Evolutionary conservation across 37 sponge, comb jelly and placozoan genomes (phyloP).

Genomic region (Tethya wilhelma): DNA sequence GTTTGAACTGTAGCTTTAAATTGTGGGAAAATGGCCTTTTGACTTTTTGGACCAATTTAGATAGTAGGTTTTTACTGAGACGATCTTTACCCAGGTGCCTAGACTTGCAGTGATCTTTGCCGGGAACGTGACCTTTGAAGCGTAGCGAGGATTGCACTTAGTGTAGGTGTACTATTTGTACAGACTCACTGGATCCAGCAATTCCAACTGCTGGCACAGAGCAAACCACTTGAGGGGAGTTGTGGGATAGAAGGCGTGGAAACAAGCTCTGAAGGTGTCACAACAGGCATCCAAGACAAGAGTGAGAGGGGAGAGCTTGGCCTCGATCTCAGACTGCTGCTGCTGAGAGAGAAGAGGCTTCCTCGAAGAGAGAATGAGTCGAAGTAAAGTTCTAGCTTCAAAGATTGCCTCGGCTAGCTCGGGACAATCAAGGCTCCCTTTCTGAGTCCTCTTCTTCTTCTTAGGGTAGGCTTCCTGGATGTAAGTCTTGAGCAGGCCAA

Average conservation of each 20-base stretch:
- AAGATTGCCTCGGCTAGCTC: slow-evolving; percentile 70
- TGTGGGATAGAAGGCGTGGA: slow-evolving; percentile 93
- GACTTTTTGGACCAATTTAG: too few relatives aligned
- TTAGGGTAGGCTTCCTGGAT: slow-evolving; percentile 71
- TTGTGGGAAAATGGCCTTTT: too few relatives aligned
- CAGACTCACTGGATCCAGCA: slow-evolving; percentile 75
- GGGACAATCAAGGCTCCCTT: slow-evolving; percentile 43
- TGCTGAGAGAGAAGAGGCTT: slow-evolving; percentile 18
- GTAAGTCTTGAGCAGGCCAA: slow-evolving; percentile 70
- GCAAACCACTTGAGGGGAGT: slow-evolving; percentile 82
- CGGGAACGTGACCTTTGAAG: too few relatives aligned
- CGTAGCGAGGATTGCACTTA: too few relatives aligned
- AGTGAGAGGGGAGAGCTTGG: slow-evolving; percentile 1
- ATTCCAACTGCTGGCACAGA: slow-evolving; percentile 74
- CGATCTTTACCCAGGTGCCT: too few relatives aligned
- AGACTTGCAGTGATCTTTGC: too few relatives aligned
- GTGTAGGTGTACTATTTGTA: too few relatives aligned
- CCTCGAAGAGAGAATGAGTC: slow-evolving; percentile 61
- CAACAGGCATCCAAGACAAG: slow-evolving; percentile 48
- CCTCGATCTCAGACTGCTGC: background rate
- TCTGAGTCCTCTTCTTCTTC: slow-evolving; percentile 21
- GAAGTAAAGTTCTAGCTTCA: slow-evolving; percentile 43
- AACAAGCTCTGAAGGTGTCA: slow-evolving; percentile 74
- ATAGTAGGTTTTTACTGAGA: too few relatives aligned
- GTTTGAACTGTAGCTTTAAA: too few relatives aligned